Conservation (phyloP, 2,113 vertebrate genomes). For the Sapajus apella region DNA sequence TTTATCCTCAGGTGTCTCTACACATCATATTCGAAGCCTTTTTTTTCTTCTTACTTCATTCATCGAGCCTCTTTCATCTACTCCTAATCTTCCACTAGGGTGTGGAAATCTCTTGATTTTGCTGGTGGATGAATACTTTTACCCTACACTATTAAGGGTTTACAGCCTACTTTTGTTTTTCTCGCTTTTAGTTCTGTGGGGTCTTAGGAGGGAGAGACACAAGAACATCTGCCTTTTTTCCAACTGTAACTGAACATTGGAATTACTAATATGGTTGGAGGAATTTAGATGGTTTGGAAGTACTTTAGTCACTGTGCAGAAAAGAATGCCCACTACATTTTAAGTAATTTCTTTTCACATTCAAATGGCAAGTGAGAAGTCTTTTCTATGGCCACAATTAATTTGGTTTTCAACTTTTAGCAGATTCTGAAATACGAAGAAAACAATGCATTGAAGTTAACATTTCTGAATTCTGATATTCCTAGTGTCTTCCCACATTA, state of each 20-base stretch:
- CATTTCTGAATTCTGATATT: not conserved
- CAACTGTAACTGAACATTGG: not conserved
- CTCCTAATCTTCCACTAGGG: not conserved
- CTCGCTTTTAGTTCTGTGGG: not conserved
- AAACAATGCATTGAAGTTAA: not conserved
- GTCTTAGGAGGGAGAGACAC: not conserved
- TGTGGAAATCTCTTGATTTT: not conserved
- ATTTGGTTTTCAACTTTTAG: conserved; percentile 10
- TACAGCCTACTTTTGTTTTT: not conserved
- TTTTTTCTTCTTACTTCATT: not conserved
- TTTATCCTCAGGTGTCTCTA: not conserved
- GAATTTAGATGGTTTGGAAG: not conserved
- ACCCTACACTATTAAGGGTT: not conserved
- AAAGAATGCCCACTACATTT: not conserved
- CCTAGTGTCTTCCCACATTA: not conserved
- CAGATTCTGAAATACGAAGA: not conserved
- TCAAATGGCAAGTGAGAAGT: not conserved
- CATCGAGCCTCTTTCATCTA: not conserved
- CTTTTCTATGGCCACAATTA: not conserved
- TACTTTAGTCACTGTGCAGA: not conserved
- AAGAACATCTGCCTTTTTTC: not conserved
- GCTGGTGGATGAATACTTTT: not conserved
- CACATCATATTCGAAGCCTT: not conserved
- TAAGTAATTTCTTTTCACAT: not conserved
- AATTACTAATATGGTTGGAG: not conserved